Evolutionary conservation across 2,888 invertebrate species (phyloP).

Genomic region (Eupithecia centaureata): DNA sequence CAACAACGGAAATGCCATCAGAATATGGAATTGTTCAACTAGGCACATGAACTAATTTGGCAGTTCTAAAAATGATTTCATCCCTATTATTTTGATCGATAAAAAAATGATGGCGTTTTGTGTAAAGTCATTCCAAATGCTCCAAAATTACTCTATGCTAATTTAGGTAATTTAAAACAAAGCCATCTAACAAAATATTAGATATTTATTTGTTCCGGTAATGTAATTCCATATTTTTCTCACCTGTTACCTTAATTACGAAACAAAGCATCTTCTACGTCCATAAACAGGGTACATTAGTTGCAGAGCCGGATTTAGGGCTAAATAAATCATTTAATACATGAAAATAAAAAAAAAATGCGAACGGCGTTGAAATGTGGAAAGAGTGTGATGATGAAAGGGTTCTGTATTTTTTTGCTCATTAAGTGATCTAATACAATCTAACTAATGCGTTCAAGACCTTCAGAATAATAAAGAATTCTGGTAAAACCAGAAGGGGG

Average conservation of each 20-base stretch:
- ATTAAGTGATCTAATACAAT: no score
- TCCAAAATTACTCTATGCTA: background rate
- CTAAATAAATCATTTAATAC: constrained; percentile 23
- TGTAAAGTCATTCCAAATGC: background rate
- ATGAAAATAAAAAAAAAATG: background rate
- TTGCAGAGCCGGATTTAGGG: constrained; percentile 38
- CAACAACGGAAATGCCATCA: no score
- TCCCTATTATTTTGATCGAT: no score
- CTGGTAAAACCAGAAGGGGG: no score
- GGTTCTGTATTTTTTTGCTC: constrained; percentile 20
- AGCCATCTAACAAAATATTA: background rate
- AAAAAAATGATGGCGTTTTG: no score
- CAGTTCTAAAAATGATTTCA: no score
- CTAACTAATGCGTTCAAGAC: no score
- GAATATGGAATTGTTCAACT: no score
- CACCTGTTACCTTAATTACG: constrained; percentile 51
- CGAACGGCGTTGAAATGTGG: background rate
- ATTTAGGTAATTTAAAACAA: background rate
- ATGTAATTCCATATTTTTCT: constrained; percentile 36
- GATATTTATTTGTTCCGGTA: constrained; percentile 20
- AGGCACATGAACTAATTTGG: no score
- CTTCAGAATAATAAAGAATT: no score
- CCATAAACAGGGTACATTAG: constrained; percentile 42
- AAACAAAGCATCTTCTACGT: constrained; percentile 46
- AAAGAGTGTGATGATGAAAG: background rate